Percentiles rank a stretch among this genome's conserved stretches.
Evolutionary conservation across 2,113 vertebrate genomes (phyloP).

Genomic region (Anseranas semipalmata): DNA sequence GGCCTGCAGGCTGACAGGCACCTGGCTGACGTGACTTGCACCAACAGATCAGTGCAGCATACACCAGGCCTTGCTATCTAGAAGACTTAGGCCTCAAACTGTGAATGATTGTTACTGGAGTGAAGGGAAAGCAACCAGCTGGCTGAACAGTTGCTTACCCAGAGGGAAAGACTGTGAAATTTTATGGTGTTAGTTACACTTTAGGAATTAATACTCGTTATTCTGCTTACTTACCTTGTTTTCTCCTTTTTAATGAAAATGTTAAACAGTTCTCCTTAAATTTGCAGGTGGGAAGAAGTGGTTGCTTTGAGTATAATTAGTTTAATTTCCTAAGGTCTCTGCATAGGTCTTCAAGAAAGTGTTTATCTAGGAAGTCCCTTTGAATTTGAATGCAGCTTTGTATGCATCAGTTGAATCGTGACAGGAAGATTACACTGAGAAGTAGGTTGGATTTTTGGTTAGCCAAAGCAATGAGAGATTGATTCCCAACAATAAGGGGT

Average conservation of each 20-base stretch:
- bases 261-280: background rate
- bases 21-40: rapidly evolving
- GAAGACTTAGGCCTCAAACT: background rate
- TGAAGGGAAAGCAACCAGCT: background rate
- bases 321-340: background rate
- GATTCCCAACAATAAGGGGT: background rate
- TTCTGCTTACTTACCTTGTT: background rate
- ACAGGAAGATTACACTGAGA: background rate
- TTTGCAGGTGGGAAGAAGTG: background rate
- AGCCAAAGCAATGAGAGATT: background rate
- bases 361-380: background rate
- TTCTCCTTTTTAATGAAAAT: background rate
- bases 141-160: background rate
- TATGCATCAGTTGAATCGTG: background rate
- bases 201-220: background rate
- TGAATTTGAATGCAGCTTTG: background rate
- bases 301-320: background rate
- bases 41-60: background rate
- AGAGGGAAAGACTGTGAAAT: background rate
- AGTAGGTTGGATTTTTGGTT: background rate
- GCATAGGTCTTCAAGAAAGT: background rate
- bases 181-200: background rate
- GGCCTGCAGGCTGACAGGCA: background rate
- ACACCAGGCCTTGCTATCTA: background rate
- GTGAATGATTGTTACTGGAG: background rate